Conservation (phyloP, 2,797 vertebrate genomes). For the Esox masquinongy region DNA sequence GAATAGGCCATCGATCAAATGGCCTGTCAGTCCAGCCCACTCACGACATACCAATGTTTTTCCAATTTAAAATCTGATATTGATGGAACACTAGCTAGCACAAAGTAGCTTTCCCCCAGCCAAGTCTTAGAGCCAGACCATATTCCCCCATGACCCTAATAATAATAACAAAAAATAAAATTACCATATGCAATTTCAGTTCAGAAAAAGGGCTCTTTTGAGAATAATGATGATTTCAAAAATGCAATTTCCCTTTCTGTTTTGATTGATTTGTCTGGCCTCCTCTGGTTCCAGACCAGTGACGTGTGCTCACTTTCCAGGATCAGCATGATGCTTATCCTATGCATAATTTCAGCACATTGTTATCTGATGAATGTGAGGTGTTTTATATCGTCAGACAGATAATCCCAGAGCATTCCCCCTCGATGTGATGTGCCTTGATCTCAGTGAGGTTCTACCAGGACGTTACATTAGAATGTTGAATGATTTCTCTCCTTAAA, state of each 20-base stretch:
- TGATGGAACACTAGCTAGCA: conserved; percentile 63
- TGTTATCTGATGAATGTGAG: conserved; percentile 2
- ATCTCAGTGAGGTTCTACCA: conserved; percentile 18
- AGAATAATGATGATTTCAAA: conserved; percentile 1
- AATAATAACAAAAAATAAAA: conserved; percentile 21
- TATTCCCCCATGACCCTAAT: conserved; percentile 40
- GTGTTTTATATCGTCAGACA: conserved; percentile 27
- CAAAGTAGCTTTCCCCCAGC: conserved; percentile 49
- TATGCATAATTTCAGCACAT: background rate
- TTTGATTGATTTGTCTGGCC: conserved; percentile 7
- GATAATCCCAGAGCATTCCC: conserved; percentile 18
- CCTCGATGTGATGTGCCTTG: conserved; percentile 6
- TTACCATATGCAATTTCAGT: conserved; percentile 28
- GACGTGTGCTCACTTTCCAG: background rate
- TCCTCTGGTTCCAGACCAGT: background rate
- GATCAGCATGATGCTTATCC: background rate
- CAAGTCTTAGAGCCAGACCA: conserved; percentile 26
- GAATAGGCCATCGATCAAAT: conserved; percentile 67
- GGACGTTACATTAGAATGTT: conserved; percentile 4
- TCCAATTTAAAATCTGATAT: conserved; percentile 75
- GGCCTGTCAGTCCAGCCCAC: conserved; percentile 51
- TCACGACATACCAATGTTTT: conserved; percentile 66
- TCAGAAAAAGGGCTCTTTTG: conserved; percentile 3
- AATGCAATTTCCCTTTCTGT: background rate
- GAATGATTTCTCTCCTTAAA: no score